Evolutionary conservation across 2,113 vertebrate species (phyloP), one percentile per base, ranked within the genome.

Genomic region (Anoplopoma fimbria): DNA sequence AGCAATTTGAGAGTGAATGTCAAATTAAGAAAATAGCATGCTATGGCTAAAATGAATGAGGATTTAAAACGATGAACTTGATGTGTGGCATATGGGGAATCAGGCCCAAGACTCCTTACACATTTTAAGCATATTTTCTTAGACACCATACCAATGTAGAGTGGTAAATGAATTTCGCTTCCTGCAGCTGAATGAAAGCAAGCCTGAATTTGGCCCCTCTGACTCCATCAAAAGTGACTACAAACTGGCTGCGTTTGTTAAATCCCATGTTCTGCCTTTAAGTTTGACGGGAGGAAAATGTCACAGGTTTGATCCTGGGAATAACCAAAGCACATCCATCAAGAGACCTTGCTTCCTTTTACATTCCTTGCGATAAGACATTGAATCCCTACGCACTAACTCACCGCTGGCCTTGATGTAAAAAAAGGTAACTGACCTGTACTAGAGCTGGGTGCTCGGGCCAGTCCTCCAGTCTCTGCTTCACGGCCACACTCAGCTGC

Each of bases 371-470:
- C 3, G 0, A 60, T 8, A 42, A 15, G 42, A 17, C 21, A 49
- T 3, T 74, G 2, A 49, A 63, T 49, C 1, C 14, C 4, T 6
- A 4, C 2, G 9, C 25, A 12, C 40, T 33, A 49, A 33, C 45
- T 17, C 1, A 13, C 49, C 31, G 5, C 10, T 2, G 10, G 25
- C 38, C n/a, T 55, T 25, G 13, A 62, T 23, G 19, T 25, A 14
- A 12, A 57, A 51, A 60, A 51, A 25, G 40, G 15, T 60, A 3
- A 36, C 83, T 45, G 77, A 99, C 98, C 97, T 99, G 97, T 53
- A 96, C 47, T 25, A 99, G 97, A 0, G 95, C 97, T 0, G 98
- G 97, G 86, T 99, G 98, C 1, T 98, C 98, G 0, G 98, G 98
- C 98, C 98, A 99, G 19, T 99, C 97, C 61, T 96, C 93, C 23